phyloP scores from a whole-genome alignment of 1,140 invertebrate genomes.

The Bathynomus jamesi region DNA sequence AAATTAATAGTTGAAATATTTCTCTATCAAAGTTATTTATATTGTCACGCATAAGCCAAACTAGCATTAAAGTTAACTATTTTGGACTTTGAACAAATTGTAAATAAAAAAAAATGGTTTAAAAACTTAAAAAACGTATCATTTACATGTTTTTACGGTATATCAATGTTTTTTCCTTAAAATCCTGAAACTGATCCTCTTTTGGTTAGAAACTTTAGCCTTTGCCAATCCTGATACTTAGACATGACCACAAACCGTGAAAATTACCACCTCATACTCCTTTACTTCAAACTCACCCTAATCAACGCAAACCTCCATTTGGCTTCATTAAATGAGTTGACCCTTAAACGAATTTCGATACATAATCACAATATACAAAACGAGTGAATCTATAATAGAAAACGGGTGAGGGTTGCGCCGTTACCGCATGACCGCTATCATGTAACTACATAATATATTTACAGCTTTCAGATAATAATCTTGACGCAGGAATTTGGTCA shows the following conservation, averaged over 20 bases:
- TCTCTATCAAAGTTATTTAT: too few relatives aligned
- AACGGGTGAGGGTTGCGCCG: slow-evolving; percentile 1
- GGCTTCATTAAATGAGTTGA: background rate
- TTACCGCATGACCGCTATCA: slow-evolving; percentile 9
- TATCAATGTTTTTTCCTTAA: too few relatives aligned
- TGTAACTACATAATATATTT: slow-evolving; percentile 33
- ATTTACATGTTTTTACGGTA: too few relatives aligned
- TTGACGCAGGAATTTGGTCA: slow-evolving; percentile 21
- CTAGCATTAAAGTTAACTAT: too few relatives aligned
- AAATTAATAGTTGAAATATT: too few relatives aligned
- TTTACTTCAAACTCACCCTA: slow-evolving; percentile 25
- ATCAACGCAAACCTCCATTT: slow-evolving; percentile 20
- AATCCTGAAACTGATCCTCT: too few relatives aligned
- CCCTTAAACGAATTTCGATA: background rate
- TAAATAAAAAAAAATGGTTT: too few relatives aligned
- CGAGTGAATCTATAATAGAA: background rate
- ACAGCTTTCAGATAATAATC: slow-evolving; percentile 27
- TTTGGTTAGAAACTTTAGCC: too few relatives aligned
- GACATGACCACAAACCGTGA: slow-evolving; percentile 31
- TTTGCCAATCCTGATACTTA: too few relatives aligned
- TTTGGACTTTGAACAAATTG: too few relatives aligned
- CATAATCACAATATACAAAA: background rate
- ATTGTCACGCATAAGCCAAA: too few relatives aligned
- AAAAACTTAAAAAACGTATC: too few relatives aligned
- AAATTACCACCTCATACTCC: slow-evolving; percentile 28